Conservation (phyloP, 2,888 invertebrate genomes). For the Aspidapion aeneum region DNA sequence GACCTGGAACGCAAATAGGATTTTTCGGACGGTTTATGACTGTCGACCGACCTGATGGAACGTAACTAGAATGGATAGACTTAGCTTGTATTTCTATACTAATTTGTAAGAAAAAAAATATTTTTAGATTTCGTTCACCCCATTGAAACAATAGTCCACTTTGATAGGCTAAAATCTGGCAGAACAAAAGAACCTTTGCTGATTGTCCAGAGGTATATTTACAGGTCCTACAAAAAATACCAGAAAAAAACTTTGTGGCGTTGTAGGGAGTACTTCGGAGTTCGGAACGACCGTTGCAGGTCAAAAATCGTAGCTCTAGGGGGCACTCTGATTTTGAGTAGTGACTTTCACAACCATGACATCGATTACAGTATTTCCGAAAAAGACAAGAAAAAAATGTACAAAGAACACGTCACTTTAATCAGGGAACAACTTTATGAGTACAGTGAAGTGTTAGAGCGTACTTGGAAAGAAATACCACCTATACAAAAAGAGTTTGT, state of each 20-base stretch:
- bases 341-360: conserved; percentile 28
- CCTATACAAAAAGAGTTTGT: too few relatives aligned
- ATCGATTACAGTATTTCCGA: conserved; percentile 13
- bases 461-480: too few relatives aligned
- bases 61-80: too few relatives aligned
- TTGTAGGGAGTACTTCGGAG: conserved; percentile 24
- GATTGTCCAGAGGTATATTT: conserved; percentile 34
- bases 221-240: conserved; percentile 34
- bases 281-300: conserved; percentile 24
- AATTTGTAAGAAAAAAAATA: too few relatives aligned
- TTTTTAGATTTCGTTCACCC: conserved; percentile 36
- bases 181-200: conserved; percentile 35
- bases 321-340: conserved; percentile 18
- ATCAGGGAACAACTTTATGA: conserved; percentile 15
- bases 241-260: conserved; percentile 31
- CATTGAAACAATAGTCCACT: conserved; percentile 29
- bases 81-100: too few relatives aligned
- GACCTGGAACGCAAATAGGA: too few relatives aligned
- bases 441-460: too few relatives aligned
- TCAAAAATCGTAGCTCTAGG: conserved; percentile 26
- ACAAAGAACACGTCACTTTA: conserved; percentile 24
- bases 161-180: not conserved
- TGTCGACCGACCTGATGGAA: too few relatives aligned
- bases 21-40: too few relatives aligned
- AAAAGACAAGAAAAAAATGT: conserved; percentile 23